phyloP scores from a whole-genome alignment of 2,888 invertebrate species.

The Aleiodes leptofemur region DNA sequence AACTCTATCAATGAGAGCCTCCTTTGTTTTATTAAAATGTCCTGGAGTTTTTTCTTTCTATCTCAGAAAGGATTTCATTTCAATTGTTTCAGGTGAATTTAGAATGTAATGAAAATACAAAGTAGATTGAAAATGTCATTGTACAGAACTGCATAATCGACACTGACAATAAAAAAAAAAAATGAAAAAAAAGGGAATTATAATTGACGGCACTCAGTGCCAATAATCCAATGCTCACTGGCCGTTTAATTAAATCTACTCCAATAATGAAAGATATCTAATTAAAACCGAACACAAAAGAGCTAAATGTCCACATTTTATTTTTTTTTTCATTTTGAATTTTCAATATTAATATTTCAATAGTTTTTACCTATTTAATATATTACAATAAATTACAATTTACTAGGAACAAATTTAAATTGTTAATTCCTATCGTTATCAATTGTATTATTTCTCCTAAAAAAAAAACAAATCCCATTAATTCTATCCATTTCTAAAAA shows the following conservation, averaged over 20 bases:
- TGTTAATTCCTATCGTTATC: background rate
- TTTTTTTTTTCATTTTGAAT: background rate
- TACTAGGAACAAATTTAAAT: conserved; percentile 18
- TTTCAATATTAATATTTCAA: background rate
- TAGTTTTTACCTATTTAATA: background rate
- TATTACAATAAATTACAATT: background rate
- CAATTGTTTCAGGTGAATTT: background rate
- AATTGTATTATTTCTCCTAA: background rate
- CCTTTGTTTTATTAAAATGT: background rate
- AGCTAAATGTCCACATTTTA: conserved; percentile 1
- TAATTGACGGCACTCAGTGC: background rate
- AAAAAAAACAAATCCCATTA: too few relatives aligned
- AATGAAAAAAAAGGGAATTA: background rate
- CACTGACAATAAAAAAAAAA: background rate
- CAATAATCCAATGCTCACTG: conserved; percentile 22
- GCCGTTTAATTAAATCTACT: conserved; percentile 50
- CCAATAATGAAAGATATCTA: conserved; percentile 52
- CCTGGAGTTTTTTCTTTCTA: background rate
- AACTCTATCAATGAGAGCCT: conserved; percentile 13
- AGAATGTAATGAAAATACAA: background rate
- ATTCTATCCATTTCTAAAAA: background rate
- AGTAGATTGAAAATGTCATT: background rate
- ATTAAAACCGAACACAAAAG: conserved; percentile 43
- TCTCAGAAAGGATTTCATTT: conserved; percentile 10
- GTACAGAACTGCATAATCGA: background rate